Base-by-base conservation (phyloP, 53 echinoderm and acorn worm species). In the Crossaster papposus region DNA sequence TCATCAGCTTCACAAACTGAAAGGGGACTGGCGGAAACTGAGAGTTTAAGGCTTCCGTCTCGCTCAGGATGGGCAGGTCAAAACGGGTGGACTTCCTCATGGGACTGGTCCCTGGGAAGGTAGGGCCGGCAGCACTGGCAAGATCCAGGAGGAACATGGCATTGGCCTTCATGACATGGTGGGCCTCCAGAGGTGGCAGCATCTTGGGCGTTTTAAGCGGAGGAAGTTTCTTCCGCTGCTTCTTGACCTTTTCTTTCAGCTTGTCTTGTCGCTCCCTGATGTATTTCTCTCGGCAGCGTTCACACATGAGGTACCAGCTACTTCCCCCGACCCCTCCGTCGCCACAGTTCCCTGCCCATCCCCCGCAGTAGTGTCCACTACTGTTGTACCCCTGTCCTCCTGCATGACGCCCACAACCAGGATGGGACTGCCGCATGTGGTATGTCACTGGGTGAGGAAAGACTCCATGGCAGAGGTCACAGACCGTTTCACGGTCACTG, bases 361-460 rank as follows among this genome's bases (percentile, higher is more conserved):
- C 97, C 24, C 95, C 95, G 36, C 97, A 94, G 71, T 95, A 97
- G 68, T 92, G 92, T 15, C 97, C 95, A 83, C 97, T 97, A 81
- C 97, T 97, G 85, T 97, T 97, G 90, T 97, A 97, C 0, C 97
- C 95, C 58, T 97, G 94, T 9, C 97, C 97, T 29, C 93, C 92
- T 14, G 97, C 97, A 29, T 89, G 92, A 78, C 91, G 94, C 7
- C 97, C 95, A 71, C 97, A 97, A 15, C 97, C 97, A 23, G 97
- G 97, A 72, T 97, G 97, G 65, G 93, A 83, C 72, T 97, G 94
- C 33, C 94, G 92, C 97, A 97, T 97, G 82, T 97, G 97, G 89
- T 95, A 97, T 2, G 97, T 97, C 64, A 97, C 97, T 29, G 97
- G 97, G 78, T 95, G 95, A 15, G 97, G 97, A 79, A 95, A 97